Evolutionary conservation across 2,113 vertebrate genomes (phyloP), one percentile per base, ranked within the genome.

Genomic region (Engraulis encrasicolus): DNA sequence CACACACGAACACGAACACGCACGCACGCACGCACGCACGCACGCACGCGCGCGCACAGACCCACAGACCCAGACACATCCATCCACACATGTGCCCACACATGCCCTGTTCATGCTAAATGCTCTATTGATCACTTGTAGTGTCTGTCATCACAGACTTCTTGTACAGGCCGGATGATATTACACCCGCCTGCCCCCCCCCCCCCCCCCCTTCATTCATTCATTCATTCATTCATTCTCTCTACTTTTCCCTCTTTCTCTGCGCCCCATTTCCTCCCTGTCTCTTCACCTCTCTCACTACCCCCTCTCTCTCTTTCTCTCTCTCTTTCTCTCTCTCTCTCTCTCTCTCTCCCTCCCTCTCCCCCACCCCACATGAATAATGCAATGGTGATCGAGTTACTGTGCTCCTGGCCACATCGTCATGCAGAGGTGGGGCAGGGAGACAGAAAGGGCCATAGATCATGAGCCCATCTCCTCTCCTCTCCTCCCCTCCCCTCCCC

Each of bases 401-500:
- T 36, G 66, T 74, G 66, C 27, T 23, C 31, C 66, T 34, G 27
- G 34, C 31, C 66, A 74, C 27, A 74, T 36, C 34, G 27, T 74
- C 66, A 74, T 74, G 66, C 66, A 15, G 27, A 74, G 66, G 66
- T 71, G 61, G 61, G 27, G 61, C 61, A 31, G 61, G 34, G 27
- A 4, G 27, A 34, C 15, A 66, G 23, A 66, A 27, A 11, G 34
- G 66, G 11, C 23, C 66, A 27, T 66, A n/a, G n/a, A n/a, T n/a
- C n/a, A n/a, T 27, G 54, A 61, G 54, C 50, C 23, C 58, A n/a
- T 66, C 58, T 66, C 58, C 0, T 27, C 58, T n/a, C n/a, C n/a
- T n/a, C n/a, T n/a, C n/a, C n/a, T n/a, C n/a, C n/a, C n/a, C n/a
- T n/a, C n/a, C n/a, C n/a, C n/a, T n/a, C n/a, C n/a, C n/a, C n/a